These are phyloP conservation scores for Petromus typicus DNA, from an alignment of 2,113 vertebrate species.

Conservation along the genomic window DNA sequence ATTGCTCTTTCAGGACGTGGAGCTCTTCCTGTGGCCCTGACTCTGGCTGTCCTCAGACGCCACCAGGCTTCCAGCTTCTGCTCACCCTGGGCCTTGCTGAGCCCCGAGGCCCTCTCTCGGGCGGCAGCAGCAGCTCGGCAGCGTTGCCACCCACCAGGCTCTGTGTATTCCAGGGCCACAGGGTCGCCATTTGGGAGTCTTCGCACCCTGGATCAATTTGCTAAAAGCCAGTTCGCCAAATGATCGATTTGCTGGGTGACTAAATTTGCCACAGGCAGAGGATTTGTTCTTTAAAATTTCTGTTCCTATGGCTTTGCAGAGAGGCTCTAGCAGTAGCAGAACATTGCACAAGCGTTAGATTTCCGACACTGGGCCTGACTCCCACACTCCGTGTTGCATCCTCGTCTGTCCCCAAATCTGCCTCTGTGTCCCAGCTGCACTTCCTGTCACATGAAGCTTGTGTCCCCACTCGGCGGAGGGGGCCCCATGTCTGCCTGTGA, in stretches of 20 bases:
- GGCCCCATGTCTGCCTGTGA: neutral
- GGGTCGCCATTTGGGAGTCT: neutral
- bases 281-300: neutral
- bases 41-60: neutral
- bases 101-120: neutral
- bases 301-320: neutral
- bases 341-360: neutral
- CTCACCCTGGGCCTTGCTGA: neutral
- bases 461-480: neutral
- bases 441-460: neutral
- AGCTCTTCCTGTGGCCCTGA: neutral
- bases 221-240: slow-evolving; percentile 69
- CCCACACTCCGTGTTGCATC: neutral
- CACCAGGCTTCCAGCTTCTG: neutral
- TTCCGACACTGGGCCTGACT: neutral
- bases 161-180: neutral
- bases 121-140: neutral
- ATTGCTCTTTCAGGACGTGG: neutral
- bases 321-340: neutral
- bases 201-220: slow-evolving; percentile 53
- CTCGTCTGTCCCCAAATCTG: neutral
- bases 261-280: slow-evolving; percentile 52
- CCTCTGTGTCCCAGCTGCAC: neutral
- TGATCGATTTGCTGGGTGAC: slow-evolving; percentile 57
- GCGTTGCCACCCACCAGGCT: neutral